Percentiles rank a stretch among this genome's conserved stretches.
phyloP scores from a whole-genome alignment of 1,140 invertebrate genomes.

The Drosophila orosa region DNA sequence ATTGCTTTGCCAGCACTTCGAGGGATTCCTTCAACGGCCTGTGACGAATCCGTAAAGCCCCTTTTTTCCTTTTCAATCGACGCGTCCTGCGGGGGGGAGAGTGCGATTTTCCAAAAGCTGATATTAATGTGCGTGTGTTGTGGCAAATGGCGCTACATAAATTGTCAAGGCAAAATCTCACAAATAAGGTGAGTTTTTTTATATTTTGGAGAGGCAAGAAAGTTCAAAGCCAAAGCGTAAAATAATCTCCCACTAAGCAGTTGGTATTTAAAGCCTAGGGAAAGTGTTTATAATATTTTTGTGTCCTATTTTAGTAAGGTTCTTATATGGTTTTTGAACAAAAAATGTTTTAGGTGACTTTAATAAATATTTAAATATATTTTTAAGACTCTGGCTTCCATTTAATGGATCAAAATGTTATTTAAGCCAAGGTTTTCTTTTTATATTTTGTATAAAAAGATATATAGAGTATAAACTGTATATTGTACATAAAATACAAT shows the following conservation, averaged over 20 bases:
- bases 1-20: slow-evolving; percentile 69
- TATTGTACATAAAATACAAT: too few relatives aligned
- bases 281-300: neutral
- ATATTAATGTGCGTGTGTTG: slow-evolving; percentile 53
- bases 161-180: slow-evolving; percentile 37
- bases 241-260: slow-evolving; percentile 32
- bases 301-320: neutral
- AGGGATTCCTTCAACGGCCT: slow-evolving; percentile 34
- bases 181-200: slow-evolving; percentile 38
- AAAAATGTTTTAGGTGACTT: neutral
- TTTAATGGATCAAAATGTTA: too few relatives aligned
- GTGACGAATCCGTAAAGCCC: slow-evolving; percentile 56
- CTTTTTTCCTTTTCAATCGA: slow-evolving; percentile 34
- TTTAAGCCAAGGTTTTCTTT: too few relatives aligned
- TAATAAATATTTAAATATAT: too few relatives aligned
- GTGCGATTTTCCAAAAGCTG: slow-evolving; percentile 7
- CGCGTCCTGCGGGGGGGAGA: neutral
- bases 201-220: neutral
- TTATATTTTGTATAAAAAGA: too few relatives aligned
- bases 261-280: neutral
- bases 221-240: slow-evolving; percentile 24
- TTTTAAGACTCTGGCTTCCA: too few relatives aligned
- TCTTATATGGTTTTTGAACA: neutral
- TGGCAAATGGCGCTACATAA: slow-evolving; percentile 47
- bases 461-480: too few relatives aligned